Evolutionary conservation across 2,888 invertebrate species (phyloP).

Genomic region (Mimumesa dahlbomi): DNA sequence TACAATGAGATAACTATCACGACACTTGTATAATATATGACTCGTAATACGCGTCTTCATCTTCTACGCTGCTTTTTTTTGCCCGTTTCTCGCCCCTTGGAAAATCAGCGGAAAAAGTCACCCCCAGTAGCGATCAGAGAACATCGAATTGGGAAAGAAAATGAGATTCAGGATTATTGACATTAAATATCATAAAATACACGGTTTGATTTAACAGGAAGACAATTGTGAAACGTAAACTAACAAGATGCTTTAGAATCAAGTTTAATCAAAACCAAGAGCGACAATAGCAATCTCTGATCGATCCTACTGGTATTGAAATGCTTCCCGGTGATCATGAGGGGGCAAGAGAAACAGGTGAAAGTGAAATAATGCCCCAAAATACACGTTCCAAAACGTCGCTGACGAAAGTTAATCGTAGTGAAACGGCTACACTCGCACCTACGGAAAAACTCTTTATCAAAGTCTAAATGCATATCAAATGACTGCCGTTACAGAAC

Average conservation of each 20-base stretch:
- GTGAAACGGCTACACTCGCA: slow-evolving; percentile 23
- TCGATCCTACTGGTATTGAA: no score
- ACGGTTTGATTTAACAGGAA: no score
- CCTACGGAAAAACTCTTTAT: slow-evolving; percentile 46
- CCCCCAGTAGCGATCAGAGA: no score
- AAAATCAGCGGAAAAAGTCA: background rate
- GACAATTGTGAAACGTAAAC: no score
- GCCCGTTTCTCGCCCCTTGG: slow-evolving; percentile 7
- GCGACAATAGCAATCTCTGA: no score
- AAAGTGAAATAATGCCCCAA: slow-evolving; percentile 65
- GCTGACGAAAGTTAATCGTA: slow-evolving; percentile 31
- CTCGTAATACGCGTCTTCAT: slow-evolving; percentile 11
- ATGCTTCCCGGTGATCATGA: no score
- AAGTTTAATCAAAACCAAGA: no score
- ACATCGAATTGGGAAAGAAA: no score
- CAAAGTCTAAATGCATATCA: slow-evolving; percentile 64
- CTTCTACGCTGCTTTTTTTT: slow-evolving; percentile 6
- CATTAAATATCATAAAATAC: no score
- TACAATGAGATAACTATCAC: slow-evolving; percentile 40
- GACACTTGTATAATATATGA: slow-evolving; percentile 36
- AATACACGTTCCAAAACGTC: slow-evolving; percentile 48
- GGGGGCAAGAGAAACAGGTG: slow-evolving; percentile 37
- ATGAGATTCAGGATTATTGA: no score
- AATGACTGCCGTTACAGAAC: slow-evolving; percentile 30
- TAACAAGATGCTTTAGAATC: no score